phyloP scores from a whole-genome alignment of 2,888 invertebrate species.

The Oxycera nigricornis region DNA sequence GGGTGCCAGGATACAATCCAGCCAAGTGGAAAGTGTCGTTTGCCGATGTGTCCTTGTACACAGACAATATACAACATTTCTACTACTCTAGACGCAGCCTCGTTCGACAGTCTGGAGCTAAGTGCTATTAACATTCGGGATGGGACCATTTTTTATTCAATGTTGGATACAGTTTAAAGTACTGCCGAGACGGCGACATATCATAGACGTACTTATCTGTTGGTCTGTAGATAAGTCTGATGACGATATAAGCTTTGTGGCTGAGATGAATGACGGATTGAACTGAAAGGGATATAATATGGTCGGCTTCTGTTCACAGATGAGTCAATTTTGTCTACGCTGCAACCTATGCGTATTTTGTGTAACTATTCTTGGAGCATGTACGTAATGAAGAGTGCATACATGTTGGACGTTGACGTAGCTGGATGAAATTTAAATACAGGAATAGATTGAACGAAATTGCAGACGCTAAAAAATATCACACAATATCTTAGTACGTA shows the following conservation, averaged over 20 bases:
- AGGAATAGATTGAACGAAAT: too few relatives aligned
- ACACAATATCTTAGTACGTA: too few relatives aligned
- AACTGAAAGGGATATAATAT: neutral
- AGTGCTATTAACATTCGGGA: conserved; percentile 21
- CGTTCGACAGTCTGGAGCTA: conserved; percentile 21
- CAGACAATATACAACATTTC: neutral
- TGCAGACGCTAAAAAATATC: too few relatives aligned
- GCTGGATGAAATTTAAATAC: too few relatives aligned
- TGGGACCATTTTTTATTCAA: conserved; percentile 20
- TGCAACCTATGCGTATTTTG: too few relatives aligned
- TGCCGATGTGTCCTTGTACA: neutral
- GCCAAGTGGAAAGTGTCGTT: too few relatives aligned
- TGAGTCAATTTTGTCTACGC: too few relatives aligned
- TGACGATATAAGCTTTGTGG: neutral
- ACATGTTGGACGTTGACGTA: too few relatives aligned
- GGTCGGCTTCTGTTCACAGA: too few relatives aligned
- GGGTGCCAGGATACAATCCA: too few relatives aligned
- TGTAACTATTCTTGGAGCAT: too few relatives aligned
- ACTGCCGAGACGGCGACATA: conserved; percentile 1
- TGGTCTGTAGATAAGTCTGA: neutral
- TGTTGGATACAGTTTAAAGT: conserved; percentile 11
- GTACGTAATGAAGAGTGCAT: too few relatives aligned
- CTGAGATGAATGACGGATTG: neutral
- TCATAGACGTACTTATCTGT: neutral
- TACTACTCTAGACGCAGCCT: conserved; percentile 2